These are phyloP conservation scores for Erythrolamprus reginae DNA, from an alignment of 2,113 vertebrate genomes.

Conservation along the genomic window DNA sequence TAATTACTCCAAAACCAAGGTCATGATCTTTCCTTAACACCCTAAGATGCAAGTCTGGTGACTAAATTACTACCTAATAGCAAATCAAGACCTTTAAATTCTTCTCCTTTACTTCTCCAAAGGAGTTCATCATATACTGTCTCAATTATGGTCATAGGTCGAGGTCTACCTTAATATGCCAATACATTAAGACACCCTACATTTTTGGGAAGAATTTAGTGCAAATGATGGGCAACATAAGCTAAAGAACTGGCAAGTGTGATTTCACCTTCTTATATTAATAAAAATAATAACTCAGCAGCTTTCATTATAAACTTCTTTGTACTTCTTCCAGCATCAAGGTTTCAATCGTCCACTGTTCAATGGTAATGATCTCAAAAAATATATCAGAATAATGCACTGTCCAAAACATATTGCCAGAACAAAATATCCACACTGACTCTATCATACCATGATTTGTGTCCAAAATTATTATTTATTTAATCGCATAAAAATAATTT, in stretches of 20 bases:
- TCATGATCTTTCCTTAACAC: background rate
- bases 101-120: no score
- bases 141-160: background rate
- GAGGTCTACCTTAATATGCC: background rate
- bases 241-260: background rate
- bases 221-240: background rate
- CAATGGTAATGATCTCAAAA: no score
- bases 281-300: background rate
- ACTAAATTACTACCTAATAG: background rate
- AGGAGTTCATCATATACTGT: no score
- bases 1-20: background rate
- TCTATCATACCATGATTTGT: background rate
- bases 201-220: background rate
- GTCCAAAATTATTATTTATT: background rate
- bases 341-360: background rate
- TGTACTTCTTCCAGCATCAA: background rate
- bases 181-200: background rate
- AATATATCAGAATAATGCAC: background rate
- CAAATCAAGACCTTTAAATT: no score
- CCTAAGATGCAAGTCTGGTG: background rate
- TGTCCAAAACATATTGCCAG: background rate
- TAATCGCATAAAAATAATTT: background rate
- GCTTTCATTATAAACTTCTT: background rate
- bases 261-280: background rate
- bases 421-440: background rate